Evolutionary conservation across 2,113 vertebrate species (phyloP).

Genomic region (Calidris pugnax): DNA sequence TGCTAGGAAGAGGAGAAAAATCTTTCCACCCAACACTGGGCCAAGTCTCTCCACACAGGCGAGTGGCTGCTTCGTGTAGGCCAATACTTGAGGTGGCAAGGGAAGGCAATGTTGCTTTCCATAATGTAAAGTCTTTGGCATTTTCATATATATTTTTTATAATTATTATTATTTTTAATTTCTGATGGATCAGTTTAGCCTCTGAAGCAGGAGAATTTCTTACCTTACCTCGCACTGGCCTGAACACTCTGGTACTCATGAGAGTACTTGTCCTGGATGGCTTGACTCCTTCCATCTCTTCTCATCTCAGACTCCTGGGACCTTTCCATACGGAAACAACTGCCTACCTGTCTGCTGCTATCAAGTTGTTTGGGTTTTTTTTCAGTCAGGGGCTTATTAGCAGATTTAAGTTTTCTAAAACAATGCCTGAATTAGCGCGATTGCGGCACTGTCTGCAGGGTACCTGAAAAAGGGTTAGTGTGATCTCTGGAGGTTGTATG

Average conservation of each 20-base stretch:
- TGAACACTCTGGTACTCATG: background rate
- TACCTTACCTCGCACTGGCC: background rate
- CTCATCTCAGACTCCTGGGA: background rate
- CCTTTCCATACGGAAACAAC: background rate
- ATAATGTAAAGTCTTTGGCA: background rate
- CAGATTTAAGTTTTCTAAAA: background rate
- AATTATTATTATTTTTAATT: background rate
- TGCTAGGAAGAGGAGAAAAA: background rate
- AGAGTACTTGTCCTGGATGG: background rate
- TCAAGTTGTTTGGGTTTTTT: background rate
- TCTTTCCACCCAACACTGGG: background rate
- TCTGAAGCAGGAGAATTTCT: background rate
- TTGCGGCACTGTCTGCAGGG: background rate
- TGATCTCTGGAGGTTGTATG: background rate
- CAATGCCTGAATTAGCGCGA: background rate
- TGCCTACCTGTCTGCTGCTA: background rate
- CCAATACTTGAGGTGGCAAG: accelerated
- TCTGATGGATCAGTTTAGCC: background rate
- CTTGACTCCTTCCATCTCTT: background rate
- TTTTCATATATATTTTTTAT: background rate
- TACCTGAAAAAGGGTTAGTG: background rate
- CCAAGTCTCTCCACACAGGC: background rate
- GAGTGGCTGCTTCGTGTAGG: background rate
- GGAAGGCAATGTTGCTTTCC: background rate
- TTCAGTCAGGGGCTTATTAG: background rate